Conservation (phyloP, 92 coral and sea anemone species). For the Parazoanthus atlanticus region DNA sequence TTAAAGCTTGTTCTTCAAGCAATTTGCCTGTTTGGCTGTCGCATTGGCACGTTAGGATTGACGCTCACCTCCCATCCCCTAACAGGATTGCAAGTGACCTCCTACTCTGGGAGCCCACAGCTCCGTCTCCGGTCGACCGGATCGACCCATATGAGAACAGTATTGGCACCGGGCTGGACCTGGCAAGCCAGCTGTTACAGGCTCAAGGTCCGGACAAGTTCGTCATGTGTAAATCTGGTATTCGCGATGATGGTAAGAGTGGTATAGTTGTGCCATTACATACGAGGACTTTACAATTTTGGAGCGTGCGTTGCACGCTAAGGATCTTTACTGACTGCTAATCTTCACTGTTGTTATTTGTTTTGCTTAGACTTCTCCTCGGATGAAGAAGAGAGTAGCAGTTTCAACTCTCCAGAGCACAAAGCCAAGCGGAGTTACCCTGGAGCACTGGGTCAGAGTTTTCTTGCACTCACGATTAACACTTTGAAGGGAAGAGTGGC, state of each 20-base stretch:
- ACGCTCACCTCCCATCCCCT: background rate
- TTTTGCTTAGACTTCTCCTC: constrained; percentile 76
- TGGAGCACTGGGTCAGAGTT: constrained; percentile 67
- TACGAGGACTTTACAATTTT: background rate
- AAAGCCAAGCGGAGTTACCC: constrained; percentile 60
- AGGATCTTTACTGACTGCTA: background rate
- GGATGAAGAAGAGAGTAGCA: constrained; percentile 88
- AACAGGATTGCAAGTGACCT: constrained; percentile 82
- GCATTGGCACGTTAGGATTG: background rate
- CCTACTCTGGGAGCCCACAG: constrained; percentile 93
- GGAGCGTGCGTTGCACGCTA: background rate
- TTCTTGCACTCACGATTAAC: constrained; percentile 78
- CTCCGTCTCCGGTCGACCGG: constrained; percentile 76
- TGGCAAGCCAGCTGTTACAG: constrained; percentile 83
- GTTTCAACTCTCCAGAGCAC: constrained; percentile 78
- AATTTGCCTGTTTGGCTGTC: background rate
- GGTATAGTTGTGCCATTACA: background rate
- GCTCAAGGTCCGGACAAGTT: constrained; percentile 91
- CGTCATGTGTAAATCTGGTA: constrained; percentile 95
- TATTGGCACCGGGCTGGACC: constrained; percentile 84
- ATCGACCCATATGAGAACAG: constrained; percentile 74
- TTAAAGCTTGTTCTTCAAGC: background rate
- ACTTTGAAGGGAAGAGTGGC: constrained; percentile 78
- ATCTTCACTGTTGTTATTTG: background rate
- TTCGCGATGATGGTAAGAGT: constrained; percentile 81